phyloP scores from a whole-genome alignment of 2,888 invertebrate genomes.

The Nyleta sp. region DNA sequence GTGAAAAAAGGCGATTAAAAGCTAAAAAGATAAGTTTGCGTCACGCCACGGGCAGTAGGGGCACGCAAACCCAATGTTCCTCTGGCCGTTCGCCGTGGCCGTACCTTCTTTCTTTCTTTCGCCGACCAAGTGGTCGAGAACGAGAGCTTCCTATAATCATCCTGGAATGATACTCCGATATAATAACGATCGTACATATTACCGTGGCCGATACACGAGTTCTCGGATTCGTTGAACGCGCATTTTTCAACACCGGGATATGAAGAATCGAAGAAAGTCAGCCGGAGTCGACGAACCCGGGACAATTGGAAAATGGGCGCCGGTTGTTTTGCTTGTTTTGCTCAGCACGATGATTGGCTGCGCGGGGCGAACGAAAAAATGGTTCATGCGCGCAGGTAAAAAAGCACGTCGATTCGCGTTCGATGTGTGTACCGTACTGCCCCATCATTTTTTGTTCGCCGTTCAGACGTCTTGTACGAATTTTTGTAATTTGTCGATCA shows the following conservation, averaged over 20 bases:
- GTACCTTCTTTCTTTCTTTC: conserved; percentile 53
- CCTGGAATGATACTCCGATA: conserved; percentile 73
- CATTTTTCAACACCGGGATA: conserved; percentile 30
- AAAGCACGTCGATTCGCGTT: conserved; percentile 29
- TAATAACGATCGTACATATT: conserved; percentile 74
- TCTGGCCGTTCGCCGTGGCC: too few relatives aligned
- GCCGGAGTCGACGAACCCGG: conserved; percentile 26
- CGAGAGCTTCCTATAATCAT: conserved; percentile 73
- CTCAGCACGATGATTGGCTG: conserved; percentile 20
- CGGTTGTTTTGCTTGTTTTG: conserved; percentile 24
- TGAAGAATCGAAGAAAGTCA: conserved; percentile 22
- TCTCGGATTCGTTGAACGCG: conserved; percentile 52
- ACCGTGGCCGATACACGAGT: conserved; percentile 67
- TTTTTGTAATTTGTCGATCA: conserved; percentile 48
- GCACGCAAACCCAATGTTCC: conserved; percentile 77
- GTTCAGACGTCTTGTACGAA: conserved; percentile 31
- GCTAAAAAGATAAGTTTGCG: conserved; percentile 70
- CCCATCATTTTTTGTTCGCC: conserved; percentile 29
- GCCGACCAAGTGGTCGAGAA: conserved; percentile 57
- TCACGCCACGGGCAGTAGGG: conserved; percentile 72
- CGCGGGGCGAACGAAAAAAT: conserved; percentile 9
- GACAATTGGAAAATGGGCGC: conserved; percentile 44
- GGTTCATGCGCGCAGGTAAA: conserved; percentile 10
- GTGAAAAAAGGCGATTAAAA: conserved; percentile 58
- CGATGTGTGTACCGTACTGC: conserved; percentile 32